These are phyloP conservation scores for Scarus forsteni DNA, from an alignment of 2,797 vertebrate genomes.

Conservation along the genomic window DNA sequence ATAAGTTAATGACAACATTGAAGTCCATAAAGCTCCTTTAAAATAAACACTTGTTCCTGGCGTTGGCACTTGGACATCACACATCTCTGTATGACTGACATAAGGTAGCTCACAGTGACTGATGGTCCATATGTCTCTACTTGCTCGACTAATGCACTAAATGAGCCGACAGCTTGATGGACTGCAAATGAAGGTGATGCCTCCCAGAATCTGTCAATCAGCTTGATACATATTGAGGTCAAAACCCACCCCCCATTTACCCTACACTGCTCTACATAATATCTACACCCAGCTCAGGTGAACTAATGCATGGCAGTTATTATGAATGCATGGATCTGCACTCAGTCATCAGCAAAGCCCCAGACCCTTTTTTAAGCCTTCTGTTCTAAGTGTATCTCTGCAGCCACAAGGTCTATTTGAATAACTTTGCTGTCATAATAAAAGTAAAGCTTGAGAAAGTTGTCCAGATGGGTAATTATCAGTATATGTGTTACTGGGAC, in stretches of 20 bases:
- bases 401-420: too few species aligned
- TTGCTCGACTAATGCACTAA: conserved; percentile 47
- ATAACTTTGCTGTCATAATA: too few species aligned
- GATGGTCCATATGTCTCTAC: conserved; percentile 43
- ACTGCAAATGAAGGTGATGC: conserved; percentile 52
- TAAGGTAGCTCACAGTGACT: conserved; percentile 35
- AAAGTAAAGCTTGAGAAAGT: too few species aligned
- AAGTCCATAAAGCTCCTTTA: background rate
- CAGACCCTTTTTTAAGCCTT: too few species aligned
- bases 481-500: too few species aligned
- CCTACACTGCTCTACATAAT: background rate
- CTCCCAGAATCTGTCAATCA: conserved; percentile 55
- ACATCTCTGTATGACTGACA: conserved; percentile 11
- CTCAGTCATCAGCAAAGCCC: background rate
- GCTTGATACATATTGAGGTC: conserved; percentile 51
- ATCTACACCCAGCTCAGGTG: conserved; percentile 4
- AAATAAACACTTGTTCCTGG: background rate
- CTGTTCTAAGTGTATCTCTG: too few species aligned
- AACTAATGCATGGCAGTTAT: background rate
- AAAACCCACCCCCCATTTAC: conserved; percentile 18
- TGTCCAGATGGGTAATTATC: too few species aligned
- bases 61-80: too few species aligned
- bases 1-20: too few species aligned
- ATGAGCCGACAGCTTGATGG: conserved; percentile 56
- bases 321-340: background rate